phyloP scores from a whole-genome alignment of 2,113 vertebrate genomes.

The Delphinapterus leucas region DNA sequence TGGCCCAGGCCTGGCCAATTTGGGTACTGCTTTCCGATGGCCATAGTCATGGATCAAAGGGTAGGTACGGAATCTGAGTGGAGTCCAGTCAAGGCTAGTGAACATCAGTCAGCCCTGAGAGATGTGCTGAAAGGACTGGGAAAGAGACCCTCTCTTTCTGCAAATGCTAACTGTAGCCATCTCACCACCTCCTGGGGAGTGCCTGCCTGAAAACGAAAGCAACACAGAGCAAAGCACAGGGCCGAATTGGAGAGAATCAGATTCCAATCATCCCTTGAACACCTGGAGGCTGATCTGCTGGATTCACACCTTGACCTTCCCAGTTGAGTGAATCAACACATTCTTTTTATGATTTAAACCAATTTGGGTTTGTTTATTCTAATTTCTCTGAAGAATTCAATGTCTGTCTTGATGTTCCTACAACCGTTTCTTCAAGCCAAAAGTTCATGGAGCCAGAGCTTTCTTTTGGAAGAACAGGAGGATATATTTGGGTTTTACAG shows the following conservation, averaged over 20 bases:
- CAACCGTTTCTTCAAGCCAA: not conserved
- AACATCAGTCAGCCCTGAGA: not conserved
- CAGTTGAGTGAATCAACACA: no score
- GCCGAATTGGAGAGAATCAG: not conserved
- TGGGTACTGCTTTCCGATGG: not conserved
- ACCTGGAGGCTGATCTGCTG: no score
- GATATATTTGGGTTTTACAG: not conserved
- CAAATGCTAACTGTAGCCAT: rapidly evolving
- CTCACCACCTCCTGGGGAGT: rapidly evolving
- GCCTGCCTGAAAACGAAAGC: not conserved
- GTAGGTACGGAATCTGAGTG: no score
- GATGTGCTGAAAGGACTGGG: not conserved
- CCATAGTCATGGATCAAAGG: not conserved
- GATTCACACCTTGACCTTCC: not conserved
- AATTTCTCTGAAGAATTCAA: not conserved
- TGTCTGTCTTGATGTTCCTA: not conserved
- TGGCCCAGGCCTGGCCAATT: not conserved
- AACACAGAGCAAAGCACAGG: not conserved
- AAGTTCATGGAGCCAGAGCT: not conserved
- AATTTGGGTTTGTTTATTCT: not conserved
- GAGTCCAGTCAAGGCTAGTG: not conserved
- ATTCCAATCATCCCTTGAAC: not conserved
- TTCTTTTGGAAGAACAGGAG: not conserved
- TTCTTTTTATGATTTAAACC: not conserved
- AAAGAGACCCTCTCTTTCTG: not conserved